phyloP scores from a whole-genome alignment of 2,113 vertebrate species.

The Rhinoderma darwinii region DNA sequence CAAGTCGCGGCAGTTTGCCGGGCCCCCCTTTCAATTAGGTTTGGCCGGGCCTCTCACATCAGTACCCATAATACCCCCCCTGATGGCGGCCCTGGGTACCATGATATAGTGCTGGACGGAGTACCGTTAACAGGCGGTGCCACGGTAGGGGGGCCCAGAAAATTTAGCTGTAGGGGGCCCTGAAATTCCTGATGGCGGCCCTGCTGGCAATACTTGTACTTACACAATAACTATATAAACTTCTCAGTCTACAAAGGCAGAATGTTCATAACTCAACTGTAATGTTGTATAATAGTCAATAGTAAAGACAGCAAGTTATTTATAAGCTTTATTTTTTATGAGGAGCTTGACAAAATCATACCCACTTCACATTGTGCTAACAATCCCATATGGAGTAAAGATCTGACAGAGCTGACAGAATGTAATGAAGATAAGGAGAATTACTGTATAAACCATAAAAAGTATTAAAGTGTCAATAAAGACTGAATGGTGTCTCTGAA shows the following conservation, averaged over 20 bases:
- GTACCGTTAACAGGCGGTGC: too few relatives aligned
- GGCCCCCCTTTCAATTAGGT: too few relatives aligned
- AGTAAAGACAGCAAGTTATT: background rate
- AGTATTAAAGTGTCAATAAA: background rate
- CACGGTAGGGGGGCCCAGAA: too few relatives aligned
- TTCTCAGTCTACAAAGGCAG: background rate
- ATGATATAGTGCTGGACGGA: too few relatives aligned
- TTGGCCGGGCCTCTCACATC: too few relatives aligned
- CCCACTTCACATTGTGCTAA: background rate
- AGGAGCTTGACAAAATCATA: background rate
- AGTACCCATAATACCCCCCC: too few relatives aligned
- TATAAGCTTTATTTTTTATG: constrained; percentile 1
- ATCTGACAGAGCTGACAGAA: background rate
- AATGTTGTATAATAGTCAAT: background rate
- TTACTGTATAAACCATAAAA: background rate
- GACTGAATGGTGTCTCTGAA: background rate
- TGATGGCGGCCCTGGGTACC: too few relatives aligned
- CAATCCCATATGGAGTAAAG: background rate
- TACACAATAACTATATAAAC: background rate
- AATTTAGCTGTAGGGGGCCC: too few relatives aligned
- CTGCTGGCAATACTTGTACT: background rate
- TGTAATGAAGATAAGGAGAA: background rate
- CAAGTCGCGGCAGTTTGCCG: too few relatives aligned
- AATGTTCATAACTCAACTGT: background rate
- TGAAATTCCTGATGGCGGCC: too few relatives aligned